phyloP scores from a whole-genome alignment of 2,797 vertebrate genomes.

The Pteropus rufus region DNA sequence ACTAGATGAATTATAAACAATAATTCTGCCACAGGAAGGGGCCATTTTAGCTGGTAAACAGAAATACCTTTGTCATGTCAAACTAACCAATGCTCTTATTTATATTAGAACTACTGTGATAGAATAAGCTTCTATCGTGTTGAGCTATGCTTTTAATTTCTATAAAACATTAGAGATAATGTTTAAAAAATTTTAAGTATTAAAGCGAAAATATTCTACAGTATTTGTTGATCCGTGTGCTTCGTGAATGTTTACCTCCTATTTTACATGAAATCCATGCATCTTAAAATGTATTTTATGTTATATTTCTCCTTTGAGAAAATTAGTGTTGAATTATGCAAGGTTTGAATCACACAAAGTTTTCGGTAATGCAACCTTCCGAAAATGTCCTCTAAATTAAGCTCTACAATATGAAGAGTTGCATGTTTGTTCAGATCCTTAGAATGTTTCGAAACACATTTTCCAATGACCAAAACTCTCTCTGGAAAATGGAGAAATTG shows the following conservation, averaged over 20 bases:
- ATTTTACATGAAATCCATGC: slow-evolving; percentile 10
- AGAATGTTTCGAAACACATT: neutral
- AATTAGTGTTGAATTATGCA: neutral
- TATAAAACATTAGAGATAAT: slow-evolving; percentile 4
- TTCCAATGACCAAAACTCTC: neutral
- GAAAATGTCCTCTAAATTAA: neutral
- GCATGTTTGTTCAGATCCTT: neutral
- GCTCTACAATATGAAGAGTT: neutral
- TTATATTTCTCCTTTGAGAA: slow-evolving; percentile 23
- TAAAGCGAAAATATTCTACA: neutral
- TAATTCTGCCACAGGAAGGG: neutral
- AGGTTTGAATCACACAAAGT: neutral
- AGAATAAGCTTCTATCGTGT: neutral
- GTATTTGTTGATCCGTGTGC: neutral
- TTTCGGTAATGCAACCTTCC: neutral
- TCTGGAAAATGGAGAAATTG: neutral
- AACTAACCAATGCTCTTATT: neutral
- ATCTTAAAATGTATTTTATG: neutral
- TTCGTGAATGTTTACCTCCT: neutral
- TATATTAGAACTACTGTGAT: neutral
- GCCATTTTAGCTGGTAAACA: neutral
- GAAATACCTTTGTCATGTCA: slow-evolving; percentile 2
- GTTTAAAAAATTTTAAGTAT: neutral
- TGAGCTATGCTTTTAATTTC: neutral
- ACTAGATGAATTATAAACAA: neutral